These are phyloP conservation scores for Therioaphis trifolii DNA, from an alignment of 2,888 invertebrate genomes.

Conservation along the genomic window DNA sequence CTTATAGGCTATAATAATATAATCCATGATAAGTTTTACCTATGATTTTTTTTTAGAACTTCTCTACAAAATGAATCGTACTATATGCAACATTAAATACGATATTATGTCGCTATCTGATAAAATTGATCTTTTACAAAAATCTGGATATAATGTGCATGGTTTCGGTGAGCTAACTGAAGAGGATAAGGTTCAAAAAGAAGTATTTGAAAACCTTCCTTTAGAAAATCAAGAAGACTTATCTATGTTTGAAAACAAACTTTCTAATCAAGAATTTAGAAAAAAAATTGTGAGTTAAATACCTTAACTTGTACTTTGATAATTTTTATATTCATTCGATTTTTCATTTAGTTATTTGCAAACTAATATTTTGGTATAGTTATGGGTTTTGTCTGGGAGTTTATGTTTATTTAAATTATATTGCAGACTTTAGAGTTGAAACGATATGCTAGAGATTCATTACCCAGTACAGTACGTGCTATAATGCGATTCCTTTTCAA, in stretches of 20 bases:
- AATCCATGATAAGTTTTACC: neutral
- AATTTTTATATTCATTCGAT: neutral
- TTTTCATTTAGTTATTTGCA: neutral
- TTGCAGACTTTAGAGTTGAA: no score
- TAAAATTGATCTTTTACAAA: neutral
- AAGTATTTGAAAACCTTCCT: slow-evolving; percentile 18
- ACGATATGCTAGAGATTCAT: no score
- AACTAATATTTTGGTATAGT: slow-evolving; percentile 9
- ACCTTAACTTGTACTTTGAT: neutral
- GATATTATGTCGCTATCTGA: slow-evolving; percentile 18
- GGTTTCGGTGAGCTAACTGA: neutral
- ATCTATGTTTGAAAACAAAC: neutral
- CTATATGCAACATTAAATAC: neutral
- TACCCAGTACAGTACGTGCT: no score
- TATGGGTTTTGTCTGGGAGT: neutral
- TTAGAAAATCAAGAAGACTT: slow-evolving; percentile 3
- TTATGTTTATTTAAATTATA: neutral
- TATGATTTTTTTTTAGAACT: neutral
- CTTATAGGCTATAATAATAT: neutral
- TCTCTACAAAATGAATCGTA: slow-evolving; percentile 7
- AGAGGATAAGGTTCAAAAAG: slow-evolving; percentile 1
- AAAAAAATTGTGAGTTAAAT: neutral
- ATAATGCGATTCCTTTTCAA: no score
- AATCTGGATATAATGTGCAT: neutral
- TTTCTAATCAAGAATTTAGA: slow-evolving; percentile 20